Evolutionary conservation across 2,797 vertebrate genomes (phyloP).

Genomic region (Sylvilagus floridanus): DNA sequence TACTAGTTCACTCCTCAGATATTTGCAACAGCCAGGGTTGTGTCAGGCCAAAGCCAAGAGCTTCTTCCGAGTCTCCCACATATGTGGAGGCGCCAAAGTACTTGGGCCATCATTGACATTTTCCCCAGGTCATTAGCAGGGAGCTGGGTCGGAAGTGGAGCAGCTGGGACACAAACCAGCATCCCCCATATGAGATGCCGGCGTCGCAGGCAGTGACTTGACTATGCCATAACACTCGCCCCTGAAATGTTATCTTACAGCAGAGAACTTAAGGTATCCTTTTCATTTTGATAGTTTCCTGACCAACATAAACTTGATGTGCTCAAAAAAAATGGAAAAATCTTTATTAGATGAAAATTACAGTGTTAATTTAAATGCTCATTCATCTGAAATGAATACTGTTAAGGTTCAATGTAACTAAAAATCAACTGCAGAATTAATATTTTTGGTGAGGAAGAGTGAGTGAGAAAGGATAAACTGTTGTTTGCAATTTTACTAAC

Average conservation of each 20-base stretch:
- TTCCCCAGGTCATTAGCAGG: too few relatives aligned
- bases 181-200: too few relatives aligned
- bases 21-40: too few relatives aligned
- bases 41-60: too few relatives aligned
- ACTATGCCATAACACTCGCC: too few relatives aligned
- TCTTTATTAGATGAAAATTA: conserved; percentile 25
- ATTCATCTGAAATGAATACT: conserved; percentile 14
- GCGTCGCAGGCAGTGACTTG: too few relatives aligned
- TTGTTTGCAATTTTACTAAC: conserved; percentile 1
- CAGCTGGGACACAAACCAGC: too few relatives aligned
- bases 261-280: conserved; percentile 17
- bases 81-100: too few relatives aligned
- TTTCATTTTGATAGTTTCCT: not conserved
- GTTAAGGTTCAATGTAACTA: not conserved
- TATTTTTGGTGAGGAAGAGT: conserved; percentile 10
- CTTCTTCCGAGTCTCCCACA: too few relatives aligned
- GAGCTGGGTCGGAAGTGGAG: too few relatives aligned
- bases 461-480: not conserved
- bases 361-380: not conserved
- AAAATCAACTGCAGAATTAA: not conserved
- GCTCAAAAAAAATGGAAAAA: conserved; percentile 12
- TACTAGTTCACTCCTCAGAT: too few relatives aligned
- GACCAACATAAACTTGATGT: not conserved
- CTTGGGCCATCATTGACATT: too few relatives aligned
- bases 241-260: not conserved